Evolutionary conservation across 2,797 vertebrate species (phyloP).

Genomic region (Echeneis naucrates): DNA sequence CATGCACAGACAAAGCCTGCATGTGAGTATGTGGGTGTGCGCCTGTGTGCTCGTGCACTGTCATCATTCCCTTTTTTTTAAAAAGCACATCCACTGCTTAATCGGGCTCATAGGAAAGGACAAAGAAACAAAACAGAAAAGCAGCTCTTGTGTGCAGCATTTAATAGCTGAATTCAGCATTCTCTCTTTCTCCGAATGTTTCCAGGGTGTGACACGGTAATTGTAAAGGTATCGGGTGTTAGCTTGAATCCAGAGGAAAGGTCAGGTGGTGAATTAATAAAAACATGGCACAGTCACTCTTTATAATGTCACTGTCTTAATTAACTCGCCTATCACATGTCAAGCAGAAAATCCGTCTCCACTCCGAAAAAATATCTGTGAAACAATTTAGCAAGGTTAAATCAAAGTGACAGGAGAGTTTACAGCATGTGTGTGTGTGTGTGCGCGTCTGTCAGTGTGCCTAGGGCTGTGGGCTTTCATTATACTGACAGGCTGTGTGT

Average conservation of each 20-base stretch:
- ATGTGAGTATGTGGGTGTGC: neutral
- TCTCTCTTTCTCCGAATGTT: constrained; percentile 26
- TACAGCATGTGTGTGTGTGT: constrained; percentile 23
- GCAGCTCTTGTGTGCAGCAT: too few relatives aligned
- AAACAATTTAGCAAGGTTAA: constrained; percentile 69
- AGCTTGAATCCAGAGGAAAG: constrained; percentile 68
- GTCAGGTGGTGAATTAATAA: constrained; percentile 79
- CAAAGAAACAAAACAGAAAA: constrained; percentile 26
- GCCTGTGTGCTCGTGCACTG: neutral
- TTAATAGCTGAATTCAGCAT: constrained; percentile 17
- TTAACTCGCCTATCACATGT: constrained; percentile 71
- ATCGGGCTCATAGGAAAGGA: constrained; percentile 9
- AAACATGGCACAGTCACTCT: constrained; percentile 66
- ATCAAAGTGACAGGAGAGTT: constrained; percentile 68
- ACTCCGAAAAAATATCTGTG: constrained; percentile 52
- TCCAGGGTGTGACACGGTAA: constrained; percentile 26
- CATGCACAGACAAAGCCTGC: constrained; percentile 4
- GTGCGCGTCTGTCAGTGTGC: constrained; percentile 36
- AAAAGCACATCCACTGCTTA: constrained; percentile 27
- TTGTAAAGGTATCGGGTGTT: constrained; percentile 63
- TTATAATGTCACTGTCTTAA: constrained; percentile 81
- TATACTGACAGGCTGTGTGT: constrained; percentile 61
- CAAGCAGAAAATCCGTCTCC: constrained; percentile 54
- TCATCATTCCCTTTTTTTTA: constrained; percentile 21
- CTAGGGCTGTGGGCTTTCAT: constrained; percentile 51